Conservation (phyloP, 2,888 invertebrate species). For the Xanthia icteritia region DNA sequence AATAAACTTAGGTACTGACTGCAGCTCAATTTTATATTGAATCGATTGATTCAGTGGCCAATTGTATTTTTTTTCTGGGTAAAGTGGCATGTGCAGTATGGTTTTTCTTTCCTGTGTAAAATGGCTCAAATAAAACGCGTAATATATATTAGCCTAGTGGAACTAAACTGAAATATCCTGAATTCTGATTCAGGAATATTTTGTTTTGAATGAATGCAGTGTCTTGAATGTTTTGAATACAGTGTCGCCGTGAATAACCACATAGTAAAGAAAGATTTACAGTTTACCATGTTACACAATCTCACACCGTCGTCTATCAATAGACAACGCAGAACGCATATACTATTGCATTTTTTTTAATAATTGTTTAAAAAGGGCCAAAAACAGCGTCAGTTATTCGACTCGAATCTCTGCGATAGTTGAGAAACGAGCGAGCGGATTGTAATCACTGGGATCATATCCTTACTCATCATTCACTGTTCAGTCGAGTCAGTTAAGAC, state of each 20-base stretch:
- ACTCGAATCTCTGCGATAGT: conserved; percentile 82
- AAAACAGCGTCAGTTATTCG: conserved; percentile 82
- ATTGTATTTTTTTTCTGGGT: neutral
- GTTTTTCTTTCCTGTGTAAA: neutral
- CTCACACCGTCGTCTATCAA: no score
- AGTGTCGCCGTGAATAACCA: no score
- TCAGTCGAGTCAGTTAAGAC: conserved; percentile 90
- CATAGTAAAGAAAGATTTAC: no score
- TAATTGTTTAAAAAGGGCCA: conserved; percentile 66
- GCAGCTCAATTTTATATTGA: conserved; percentile 18
- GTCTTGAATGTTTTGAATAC: no score
- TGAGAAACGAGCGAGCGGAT: conserved; percentile 79
- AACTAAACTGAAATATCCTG: neutral
- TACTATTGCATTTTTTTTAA: rapidly evolving
- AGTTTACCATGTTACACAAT: no score
- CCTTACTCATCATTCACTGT: conserved; percentile 87
- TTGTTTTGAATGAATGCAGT: no score
- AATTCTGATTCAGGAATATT: neutral
- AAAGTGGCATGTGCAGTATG: neutral
- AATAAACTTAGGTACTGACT: neutral
- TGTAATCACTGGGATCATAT: conserved; percentile 81
- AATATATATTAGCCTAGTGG: neutral
- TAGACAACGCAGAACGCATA: neutral
- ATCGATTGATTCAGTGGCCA: conserved; percentile 7
- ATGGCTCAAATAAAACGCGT: neutral